Percentiles rank a stretch among this genome's conserved stretches.
phyloP scores from a whole-genome alignment of 1,140 invertebrate genomes.

The Phthorimaea operculella region DNA sequence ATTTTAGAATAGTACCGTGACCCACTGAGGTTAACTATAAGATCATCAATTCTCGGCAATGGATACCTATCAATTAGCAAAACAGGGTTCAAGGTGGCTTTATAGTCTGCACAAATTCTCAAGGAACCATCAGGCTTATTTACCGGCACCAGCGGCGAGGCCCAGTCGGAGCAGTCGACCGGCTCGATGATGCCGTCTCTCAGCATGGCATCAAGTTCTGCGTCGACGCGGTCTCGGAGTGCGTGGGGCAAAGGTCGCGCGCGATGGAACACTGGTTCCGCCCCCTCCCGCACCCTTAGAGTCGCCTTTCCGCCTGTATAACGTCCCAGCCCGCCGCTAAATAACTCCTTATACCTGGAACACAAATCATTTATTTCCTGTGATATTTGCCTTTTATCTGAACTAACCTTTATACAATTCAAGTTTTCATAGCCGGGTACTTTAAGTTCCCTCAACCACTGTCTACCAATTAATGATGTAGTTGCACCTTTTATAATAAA shows the following conservation, averaged over 20 bases:
- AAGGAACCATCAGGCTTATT: conserved; percentile 46
- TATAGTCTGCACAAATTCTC: conserved; percentile 42
- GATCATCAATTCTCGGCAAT: conserved; percentile 28
- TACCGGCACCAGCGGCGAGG: conserved; percentile 41
- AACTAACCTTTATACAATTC: background rate
- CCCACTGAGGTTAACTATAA: conserved; percentile 26
- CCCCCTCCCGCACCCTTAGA: conserved; percentile 12
- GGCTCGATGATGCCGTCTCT: conserved; percentile 30
- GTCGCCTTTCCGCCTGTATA: conserved; percentile 13
- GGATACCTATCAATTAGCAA: conserved; percentile 33
- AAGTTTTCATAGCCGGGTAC: background rate
- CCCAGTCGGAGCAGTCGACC: conserved; percentile 39
- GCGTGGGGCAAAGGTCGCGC: conserved; percentile 15
- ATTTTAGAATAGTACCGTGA: conserved; percentile 31
- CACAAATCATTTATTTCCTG: conserved; percentile 5
- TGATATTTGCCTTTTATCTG: background rate
- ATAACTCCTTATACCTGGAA: conserved; percentile 14
- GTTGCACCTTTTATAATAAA: conserved; percentile 19
- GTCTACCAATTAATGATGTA: conserved; percentile 13
- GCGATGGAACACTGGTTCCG: conserved; percentile 14
- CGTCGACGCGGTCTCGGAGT: conserved; percentile 1
- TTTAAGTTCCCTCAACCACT: conserved; percentile 13
- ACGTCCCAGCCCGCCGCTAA: conserved; percentile 12
- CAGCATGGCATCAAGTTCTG: conserved; percentile 12
- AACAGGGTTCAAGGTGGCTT: conserved; percentile 30